Evolutionary conservation across 2,797 vertebrate species (phyloP).

Genomic region (Epinephelus awoara): DNA sequence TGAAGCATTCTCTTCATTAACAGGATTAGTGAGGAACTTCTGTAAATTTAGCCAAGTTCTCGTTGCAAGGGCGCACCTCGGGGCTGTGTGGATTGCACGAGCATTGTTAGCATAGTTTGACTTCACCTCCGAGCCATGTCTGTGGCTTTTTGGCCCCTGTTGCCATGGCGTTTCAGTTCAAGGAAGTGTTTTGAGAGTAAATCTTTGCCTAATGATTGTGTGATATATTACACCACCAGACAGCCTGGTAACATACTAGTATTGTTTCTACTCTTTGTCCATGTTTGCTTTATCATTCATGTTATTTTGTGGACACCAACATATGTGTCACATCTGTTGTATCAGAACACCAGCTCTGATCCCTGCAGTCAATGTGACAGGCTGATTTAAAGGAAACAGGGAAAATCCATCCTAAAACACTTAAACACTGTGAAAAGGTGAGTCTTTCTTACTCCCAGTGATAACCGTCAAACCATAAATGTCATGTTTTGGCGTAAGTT

Average conservation of each 20-base stretch:
- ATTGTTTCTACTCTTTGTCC: constrained; percentile 32
- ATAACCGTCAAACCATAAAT: constrained; percentile 10
- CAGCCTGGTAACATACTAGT: constrained; percentile 16
- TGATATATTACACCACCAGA: constrained; percentile 28
- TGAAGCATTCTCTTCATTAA: constrained; percentile 52
- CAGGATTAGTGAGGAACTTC: constrained; percentile 62
- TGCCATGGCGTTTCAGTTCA: constrained; percentile 59
- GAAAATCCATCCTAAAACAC: constrained; percentile 24
- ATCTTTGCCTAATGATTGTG: constrained; percentile 45
- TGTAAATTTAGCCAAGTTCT: constrained; percentile 55
- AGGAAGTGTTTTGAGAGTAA: constrained; percentile 63
- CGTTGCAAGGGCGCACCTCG: constrained; percentile 44
- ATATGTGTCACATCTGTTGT: constrained; percentile 14
- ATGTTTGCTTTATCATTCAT: neutral
- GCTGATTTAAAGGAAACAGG: constrained; percentile 19
- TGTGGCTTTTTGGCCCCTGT: constrained; percentile 65
- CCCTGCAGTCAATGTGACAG: constrained; percentile 10
- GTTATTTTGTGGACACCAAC: neutral
- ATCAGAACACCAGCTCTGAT: constrained; percentile 4
- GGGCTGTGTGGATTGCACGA: constrained; percentile 58
- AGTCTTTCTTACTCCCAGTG: neutral
- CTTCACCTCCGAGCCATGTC: constrained; percentile 62
- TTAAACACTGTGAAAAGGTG: neutral
- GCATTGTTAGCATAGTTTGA: constrained; percentile 53
- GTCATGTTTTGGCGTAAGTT: constrained; percentile 13